Evolutionary conservation across 1,140 invertebrate genomes (phyloP).

Genomic region (Metaphire vulgaris): DNA sequence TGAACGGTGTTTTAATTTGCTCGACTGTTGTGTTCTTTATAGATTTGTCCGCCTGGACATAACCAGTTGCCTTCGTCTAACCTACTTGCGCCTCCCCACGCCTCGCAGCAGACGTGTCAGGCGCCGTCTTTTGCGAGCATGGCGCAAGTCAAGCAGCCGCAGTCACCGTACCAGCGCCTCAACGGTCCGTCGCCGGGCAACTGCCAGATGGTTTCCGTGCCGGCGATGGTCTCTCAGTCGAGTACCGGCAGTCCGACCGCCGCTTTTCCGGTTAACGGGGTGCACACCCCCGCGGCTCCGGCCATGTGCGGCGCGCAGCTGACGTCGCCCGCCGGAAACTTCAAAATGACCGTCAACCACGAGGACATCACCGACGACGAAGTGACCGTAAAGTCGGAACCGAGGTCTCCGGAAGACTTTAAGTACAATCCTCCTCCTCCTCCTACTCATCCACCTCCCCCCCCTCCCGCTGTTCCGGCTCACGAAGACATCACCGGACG

Average conservation of each 20-base stretch:
- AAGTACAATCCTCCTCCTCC: not conserved
- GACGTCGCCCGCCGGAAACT: not conserved
- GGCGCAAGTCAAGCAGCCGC: not conserved
- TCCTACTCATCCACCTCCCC: too few species aligned
- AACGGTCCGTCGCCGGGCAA: not conserved
- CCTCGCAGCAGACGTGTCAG: too few species aligned
- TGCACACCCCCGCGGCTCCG: not conserved
- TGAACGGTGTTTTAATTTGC: too few species aligned
- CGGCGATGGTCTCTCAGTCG: not conserved
- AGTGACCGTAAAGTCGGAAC: constrained; percentile 12
- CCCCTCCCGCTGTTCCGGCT: too few species aligned
- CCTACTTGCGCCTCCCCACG: too few species aligned
- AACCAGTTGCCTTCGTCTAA: too few species aligned
- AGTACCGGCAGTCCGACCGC: not conserved
- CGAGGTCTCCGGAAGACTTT: constrained; percentile 4
- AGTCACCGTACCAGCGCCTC: not conserved
- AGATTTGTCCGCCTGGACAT: too few species aligned
- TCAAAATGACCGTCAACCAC: not conserved
- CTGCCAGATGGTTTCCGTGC: not conserved
- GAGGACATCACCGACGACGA: constrained; percentile 12
- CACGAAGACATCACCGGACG: constrained; percentile 20
- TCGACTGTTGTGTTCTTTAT: too few species aligned
- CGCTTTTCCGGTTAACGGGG: not conserved
- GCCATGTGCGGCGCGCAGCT: not conserved
- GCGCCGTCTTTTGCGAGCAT: too few species aligned